Percentiles rank a stretch among this genome's conserved stretches.
Evolutionary conservation across 2,888 invertebrate species (phyloP).

Genomic region (Dermolepida albohirtum): DNA sequence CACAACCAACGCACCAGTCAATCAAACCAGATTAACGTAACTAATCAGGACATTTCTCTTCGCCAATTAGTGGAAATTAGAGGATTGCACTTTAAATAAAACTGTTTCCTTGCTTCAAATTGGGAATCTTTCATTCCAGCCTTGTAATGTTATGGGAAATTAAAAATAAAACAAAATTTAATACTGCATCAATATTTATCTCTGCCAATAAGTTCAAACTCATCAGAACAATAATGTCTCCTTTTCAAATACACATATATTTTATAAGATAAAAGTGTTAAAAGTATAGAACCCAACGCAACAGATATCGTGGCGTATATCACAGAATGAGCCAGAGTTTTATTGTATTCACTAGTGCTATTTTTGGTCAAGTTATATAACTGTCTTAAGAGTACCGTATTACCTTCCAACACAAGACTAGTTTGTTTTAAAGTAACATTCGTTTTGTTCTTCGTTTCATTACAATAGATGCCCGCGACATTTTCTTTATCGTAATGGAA

Average conservation of each 20-base stretch:
- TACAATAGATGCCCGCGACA: constrained; percentile 61
- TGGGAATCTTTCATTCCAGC: too few relatives aligned
- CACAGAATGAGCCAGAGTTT: constrained; percentile 30
- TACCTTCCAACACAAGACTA: constrained; percentile 42
- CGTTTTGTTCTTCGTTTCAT: constrained; percentile 46
- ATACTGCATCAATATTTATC: constrained; percentile 23
- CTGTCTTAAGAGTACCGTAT: constrained; percentile 45
- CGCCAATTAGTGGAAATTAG: too few relatives aligned
- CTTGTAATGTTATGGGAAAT: too few relatives aligned
- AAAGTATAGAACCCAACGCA: constrained; percentile 33
- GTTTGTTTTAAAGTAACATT: constrained; percentile 42
- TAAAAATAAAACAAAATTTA: constrained; percentile 19
- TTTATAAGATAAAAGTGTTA: constrained; percentile 49
- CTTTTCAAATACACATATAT: constrained; percentile 55
- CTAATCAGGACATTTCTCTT: too few relatives aligned
- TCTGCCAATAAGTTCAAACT: constrained; percentile 54
- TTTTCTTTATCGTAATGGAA: constrained; percentile 58
- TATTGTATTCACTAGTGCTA: constrained; percentile 28
- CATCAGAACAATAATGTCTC: constrained; percentile 56
- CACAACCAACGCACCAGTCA: too few relatives aligned
- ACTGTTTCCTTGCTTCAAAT: too few relatives aligned
- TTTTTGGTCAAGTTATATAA: constrained; percentile 45
- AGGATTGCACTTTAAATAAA: too few relatives aligned
- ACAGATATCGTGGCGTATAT: constrained; percentile 41
- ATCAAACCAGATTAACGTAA: too few relatives aligned